These are phyloP conservation scores for Eubasilissa splendida DNA, from an alignment of 2,888 invertebrate species.

Conservation along the genomic window DNA sequence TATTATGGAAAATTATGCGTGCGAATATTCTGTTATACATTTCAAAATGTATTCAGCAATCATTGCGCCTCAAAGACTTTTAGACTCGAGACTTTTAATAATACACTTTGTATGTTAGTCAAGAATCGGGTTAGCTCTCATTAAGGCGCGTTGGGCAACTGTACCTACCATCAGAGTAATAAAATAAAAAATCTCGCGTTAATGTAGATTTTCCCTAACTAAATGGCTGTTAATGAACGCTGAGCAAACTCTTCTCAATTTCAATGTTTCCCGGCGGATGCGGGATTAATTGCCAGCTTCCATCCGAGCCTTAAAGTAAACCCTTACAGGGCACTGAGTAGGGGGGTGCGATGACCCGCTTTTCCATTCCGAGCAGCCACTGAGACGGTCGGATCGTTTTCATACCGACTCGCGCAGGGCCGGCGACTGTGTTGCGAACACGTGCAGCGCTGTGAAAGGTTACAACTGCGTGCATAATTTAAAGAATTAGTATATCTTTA, in stretches of 20 bases:
- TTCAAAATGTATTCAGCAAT: too few relatives aligned
- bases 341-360: neutral
- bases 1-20: too few relatives aligned
- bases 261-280: slow-evolving; percentile 31
- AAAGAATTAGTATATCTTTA: too few relatives aligned
- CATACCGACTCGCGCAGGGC: neutral
- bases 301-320: neutral
- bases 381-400: neutral
- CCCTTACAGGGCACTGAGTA: neutral
- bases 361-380: neutral
- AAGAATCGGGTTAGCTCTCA: neutral
- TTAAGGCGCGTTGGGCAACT: neutral
- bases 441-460: too few relatives aligned
- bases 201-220: slow-evolving; percentile 33
- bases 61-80: too few relatives aligned
- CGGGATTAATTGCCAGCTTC: slow-evolving; percentile 31
- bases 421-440: too few relatives aligned
- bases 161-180: slow-evolving; percentile 11
- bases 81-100: neutral
- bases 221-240: slow-evolving; percentile 45
- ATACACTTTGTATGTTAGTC: neutral
- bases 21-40: too few relatives aligned
- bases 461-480: too few relatives aligned
- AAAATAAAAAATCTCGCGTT: slow-evolving; percentile 9
- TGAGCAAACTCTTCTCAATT: slow-evolving; percentile 38